Evolutionary conservation across 2,113 vertebrate species (phyloP).

Genomic region (Siniperca chuatsi): DNA sequence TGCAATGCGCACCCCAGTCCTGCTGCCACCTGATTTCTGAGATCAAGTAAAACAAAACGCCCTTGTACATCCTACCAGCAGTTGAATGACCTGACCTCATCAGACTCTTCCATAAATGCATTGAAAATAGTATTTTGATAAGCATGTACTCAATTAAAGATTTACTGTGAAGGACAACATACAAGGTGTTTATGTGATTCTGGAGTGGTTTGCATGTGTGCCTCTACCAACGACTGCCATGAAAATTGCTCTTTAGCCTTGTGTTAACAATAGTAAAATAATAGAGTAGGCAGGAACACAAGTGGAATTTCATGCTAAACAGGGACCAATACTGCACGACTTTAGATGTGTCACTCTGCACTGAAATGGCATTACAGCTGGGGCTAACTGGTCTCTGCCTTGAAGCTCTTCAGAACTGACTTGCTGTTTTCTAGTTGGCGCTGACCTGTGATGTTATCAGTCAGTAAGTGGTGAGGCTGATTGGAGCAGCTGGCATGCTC

Average conservation of each 20-base stretch:
- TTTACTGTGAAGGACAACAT: slow-evolving; percentile 2
- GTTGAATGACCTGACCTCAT: slow-evolving; percentile 7
- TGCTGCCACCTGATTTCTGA: slow-evolving; percentile 1
- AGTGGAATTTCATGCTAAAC: slow-evolving; percentile 2
- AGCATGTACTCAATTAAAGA: neutral
- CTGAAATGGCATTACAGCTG: slow-evolving; percentile 3
- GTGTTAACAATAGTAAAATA: slow-evolving; percentile 1
- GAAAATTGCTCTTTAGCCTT: slow-evolving; percentile 1
- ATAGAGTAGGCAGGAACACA: neutral
- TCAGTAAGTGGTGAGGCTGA: slow-evolving; percentile 12
- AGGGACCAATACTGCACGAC: neutral
- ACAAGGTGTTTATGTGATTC: slow-evolving; percentile 3
- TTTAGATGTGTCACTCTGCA: neutral
- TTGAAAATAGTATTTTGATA: slow-evolving; percentile 3
- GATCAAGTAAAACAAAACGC: neutral
- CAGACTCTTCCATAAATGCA: neutral
- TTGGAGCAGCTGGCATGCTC: slow-evolving; percentile 17
- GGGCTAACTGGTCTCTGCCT: neutral
- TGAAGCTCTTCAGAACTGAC: slow-evolving; percentile 17
- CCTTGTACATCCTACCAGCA: neutral
- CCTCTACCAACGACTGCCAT: neutral
- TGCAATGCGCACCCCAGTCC: neutral
- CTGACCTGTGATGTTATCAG: slow-evolving; percentile 29
- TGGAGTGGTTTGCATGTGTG: neutral
- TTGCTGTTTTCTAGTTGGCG: slow-evolving; percentile 20